phyloP scores from a whole-genome alignment of 2,113 vertebrate species.

The Aegypius monachus region DNA sequence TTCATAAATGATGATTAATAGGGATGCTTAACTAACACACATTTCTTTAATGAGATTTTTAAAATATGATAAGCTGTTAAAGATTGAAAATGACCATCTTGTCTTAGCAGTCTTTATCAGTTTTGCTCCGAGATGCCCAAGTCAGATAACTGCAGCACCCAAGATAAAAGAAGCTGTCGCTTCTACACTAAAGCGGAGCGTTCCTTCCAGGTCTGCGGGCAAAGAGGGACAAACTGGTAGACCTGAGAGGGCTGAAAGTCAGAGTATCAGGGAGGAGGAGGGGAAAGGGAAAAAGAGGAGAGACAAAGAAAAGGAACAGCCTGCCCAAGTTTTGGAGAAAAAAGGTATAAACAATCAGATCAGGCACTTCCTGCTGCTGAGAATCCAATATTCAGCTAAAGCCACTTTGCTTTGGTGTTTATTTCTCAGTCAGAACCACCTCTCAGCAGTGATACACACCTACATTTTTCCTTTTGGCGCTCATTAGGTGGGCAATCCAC shows the following conservation, averaged over 20 bases:
- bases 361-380: not conserved
- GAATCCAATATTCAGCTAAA: not conserved
- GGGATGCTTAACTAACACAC: not conserved
- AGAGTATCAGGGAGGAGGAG: rapidly evolving
- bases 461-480: not conserved
- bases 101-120: not conserved
- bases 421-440: not conserved
- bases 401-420: not conserved
- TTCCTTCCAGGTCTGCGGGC: not conserved
- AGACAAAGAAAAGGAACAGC: not conserved
- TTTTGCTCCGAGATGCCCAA: not conserved
- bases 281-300: not conserved
- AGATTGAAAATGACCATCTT: not conserved
- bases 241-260: not conserved
- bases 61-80: not conserved
- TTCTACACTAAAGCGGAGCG: not conserved
- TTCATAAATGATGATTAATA: not conserved
- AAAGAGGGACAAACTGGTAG: not conserved
- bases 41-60: not conserved
- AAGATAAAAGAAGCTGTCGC: not conserved
- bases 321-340: not conserved
- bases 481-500: not conserved
- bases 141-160: not conserved
- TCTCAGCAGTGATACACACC: not conserved
- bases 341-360: not conserved